These are phyloP conservation scores for Zeugodacus cucurbitae DNA, from an alignment of 1,140 invertebrate species.

Conservation along the genomic window DNA sequence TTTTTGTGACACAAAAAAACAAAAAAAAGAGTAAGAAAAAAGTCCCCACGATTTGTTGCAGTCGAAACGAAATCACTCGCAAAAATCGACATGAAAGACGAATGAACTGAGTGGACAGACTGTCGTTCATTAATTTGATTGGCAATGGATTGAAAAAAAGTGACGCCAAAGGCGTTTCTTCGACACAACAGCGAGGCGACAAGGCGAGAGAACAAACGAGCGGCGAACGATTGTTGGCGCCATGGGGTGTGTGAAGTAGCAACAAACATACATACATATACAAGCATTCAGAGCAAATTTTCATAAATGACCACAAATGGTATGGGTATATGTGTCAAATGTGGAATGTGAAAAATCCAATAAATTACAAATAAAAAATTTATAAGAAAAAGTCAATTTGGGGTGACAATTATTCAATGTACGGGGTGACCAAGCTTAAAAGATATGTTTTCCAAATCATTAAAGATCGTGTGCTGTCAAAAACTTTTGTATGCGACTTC, in stretches of 20 bases:
- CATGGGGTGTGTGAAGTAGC: not conserved
- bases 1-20: not conserved
- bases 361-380: not conserved
- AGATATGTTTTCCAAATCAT: too few species aligned
- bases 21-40: not conserved
- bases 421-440: too few species aligned
- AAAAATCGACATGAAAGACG: constrained; percentile 14
- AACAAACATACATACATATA: not conserved
- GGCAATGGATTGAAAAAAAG: not conserved
- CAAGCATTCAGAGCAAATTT: not conserved
- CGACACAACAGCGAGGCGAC: not conserved
- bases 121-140: constrained; percentile 31
- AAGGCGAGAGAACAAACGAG: not conserved
- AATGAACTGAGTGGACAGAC: not conserved
- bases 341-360: not conserved
- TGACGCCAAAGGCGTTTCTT: not conserved
- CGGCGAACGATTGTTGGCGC: not conserved
- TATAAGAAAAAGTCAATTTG: not conserved
- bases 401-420: not conserved
- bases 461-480: too few species aligned
- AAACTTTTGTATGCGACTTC: too few species aligned
- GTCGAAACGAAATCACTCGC: not conserved
- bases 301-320: not conserved
- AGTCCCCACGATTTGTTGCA: not conserved
- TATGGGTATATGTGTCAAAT: not conserved